These are phyloP conservation scores for Lasioglossum albipes DNA, from an alignment of 1,140 invertebrate genomes.

Conservation along the genomic window DNA sequence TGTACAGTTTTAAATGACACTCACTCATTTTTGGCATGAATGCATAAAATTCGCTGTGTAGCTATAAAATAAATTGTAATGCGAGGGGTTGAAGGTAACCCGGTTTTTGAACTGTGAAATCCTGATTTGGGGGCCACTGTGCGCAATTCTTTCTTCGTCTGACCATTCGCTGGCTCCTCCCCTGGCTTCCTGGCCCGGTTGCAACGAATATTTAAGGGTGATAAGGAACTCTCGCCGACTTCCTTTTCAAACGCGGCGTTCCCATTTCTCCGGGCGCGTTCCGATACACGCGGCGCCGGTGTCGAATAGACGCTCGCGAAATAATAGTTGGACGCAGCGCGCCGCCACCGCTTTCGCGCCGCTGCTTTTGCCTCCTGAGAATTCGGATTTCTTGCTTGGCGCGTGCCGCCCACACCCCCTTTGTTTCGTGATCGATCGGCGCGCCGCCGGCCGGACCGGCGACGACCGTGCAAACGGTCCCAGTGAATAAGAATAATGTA, in stretches of 20 bases:
- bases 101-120: too few species aligned
- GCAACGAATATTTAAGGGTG: constrained; percentile 40
- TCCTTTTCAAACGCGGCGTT: constrained; percentile 10
- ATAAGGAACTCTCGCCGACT: constrained; percentile 30
- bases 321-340: constrained; percentile 12
- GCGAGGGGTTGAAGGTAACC: too few species aligned
- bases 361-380: not conserved
- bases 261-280: not conserved
- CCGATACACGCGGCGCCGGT: not conserved
- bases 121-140: too few species aligned
- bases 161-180: too few species aligned
- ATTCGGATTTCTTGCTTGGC: constrained; percentile 17
- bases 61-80: too few species aligned
- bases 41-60: too few species aligned
- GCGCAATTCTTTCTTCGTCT: too few species aligned
- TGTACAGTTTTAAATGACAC: too few species aligned
- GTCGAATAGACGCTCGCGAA: constrained; percentile 8
- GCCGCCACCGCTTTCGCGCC: too few species aligned
- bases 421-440: constrained; percentile 19
- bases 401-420: not conserved
- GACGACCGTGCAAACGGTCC: not conserved
- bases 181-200: not conserved
- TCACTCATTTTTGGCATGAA: too few species aligned
- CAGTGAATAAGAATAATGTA: not conserved
- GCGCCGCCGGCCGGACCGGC: not conserved